Base-by-base conservation (phyloP, 2,797 vertebrate genomes). In the Chloroceryle amazona region DNA sequence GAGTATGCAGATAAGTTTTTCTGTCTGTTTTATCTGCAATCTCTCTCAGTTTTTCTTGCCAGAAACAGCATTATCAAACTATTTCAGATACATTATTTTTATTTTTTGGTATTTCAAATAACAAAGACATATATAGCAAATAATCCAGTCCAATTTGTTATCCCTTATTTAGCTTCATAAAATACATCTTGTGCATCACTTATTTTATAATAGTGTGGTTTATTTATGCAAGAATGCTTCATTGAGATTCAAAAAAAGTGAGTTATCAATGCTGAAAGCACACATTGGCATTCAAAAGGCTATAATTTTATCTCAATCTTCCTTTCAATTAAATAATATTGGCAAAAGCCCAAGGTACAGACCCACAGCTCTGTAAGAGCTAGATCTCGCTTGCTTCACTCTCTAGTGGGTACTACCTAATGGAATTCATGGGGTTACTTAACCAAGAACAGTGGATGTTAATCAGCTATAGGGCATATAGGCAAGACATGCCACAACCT, bases 231-330 rank as follows among this genome's bases (percentile, higher is more conserved):
- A 73, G 52, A 86, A 58, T 47, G 11, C 54, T 72, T 78, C 89
- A 94, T 1, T 74, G 26, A 83, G 29, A 89, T 92, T 87, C 57
- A 63, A 74, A 91, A 68, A 65, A 82, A 70, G 55, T 21, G 29
- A 10, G 12, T 71, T 78, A 91, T 70, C 67, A 84, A 87, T 87
- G 79, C 86, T 91, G 66, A 84, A 86, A 86, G 55, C n/a, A 63
- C 25, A 60, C 46, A 57, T 0, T 93, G 67, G 55, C 39, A 85
- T 28, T 61, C 65, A 70, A 46, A 81, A 73, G 16, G 18, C 78
- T 85, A 3, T 54, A 76, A 95, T 89, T 93, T 81, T 63, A 55
- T 74, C 63, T 91, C 25, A 9, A 49, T 42, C 61, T 82, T 92
- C 65, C 39, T 92, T 92, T 85, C 84, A 91, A 78, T 82, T 89